Conservation (phyloP, 2,797 vertebrate genomes). For the Knipowitschia caucasica region DNA sequence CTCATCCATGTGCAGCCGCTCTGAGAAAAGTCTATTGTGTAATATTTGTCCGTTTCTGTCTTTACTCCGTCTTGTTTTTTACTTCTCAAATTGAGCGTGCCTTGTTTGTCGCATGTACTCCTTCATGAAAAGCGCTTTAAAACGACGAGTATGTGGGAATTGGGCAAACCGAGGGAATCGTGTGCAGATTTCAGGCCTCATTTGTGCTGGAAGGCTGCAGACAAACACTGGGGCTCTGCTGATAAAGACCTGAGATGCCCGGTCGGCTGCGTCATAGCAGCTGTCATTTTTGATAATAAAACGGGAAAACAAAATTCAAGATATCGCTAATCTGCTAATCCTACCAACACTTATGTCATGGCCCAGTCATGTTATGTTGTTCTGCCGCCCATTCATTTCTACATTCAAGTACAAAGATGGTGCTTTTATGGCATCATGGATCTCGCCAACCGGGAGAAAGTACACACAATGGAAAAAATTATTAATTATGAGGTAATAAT, state of each 20-base stretch:
- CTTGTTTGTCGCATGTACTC: slow-evolving; percentile 30
- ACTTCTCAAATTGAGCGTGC: slow-evolving; percentile 42
- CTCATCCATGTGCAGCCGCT: slow-evolving; percentile 52
- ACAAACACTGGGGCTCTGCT: neutral
- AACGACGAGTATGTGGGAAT: neutral
- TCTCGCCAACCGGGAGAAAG: too few relatives aligned
- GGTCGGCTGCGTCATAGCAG: neutral
- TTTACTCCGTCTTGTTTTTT: slow-evolving; percentile 25
- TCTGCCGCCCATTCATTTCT: neutral
- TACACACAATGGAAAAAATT: too few relatives aligned
- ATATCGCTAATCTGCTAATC: neutral
- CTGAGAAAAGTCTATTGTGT: slow-evolving; percentile 44
- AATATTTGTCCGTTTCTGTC: slow-evolving; percentile 21
- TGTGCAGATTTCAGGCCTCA: neutral
- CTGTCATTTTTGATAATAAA: neutral
- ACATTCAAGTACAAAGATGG: neutral
- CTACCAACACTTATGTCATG: neutral
- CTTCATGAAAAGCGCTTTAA: slow-evolving; percentile 34
- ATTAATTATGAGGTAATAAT: too few relatives aligned
- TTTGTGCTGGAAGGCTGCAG: neutral
- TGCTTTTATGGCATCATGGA: too few relatives aligned
- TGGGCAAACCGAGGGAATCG: neutral
- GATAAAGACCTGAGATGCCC: neutral
- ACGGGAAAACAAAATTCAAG: neutral
- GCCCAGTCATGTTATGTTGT: neutral